Evolutionary conservation across 2,888 invertebrate genomes (phyloP), one percentile per base, ranked within the genome.

Genomic region (Melitaea athalia): DNA sequence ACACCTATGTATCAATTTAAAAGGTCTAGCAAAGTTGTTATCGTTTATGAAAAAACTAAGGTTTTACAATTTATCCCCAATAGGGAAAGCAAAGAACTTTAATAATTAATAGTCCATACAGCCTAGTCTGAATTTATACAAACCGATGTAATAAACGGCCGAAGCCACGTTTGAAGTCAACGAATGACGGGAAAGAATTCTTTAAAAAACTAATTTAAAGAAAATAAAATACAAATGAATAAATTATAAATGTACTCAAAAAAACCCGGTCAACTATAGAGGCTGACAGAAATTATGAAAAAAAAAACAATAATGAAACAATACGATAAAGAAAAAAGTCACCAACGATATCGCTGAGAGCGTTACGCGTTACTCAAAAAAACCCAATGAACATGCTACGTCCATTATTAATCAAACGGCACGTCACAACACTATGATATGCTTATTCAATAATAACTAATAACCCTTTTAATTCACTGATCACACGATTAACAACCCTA

Each of bases 361-460:
- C 84, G 84, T 79, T 85, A 86, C 88, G 87, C 81, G 86, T 84
- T 85, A 79, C 79, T 86, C 85, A 88, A 86, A 84, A 24, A 81
- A 78, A 74, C 76, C 75, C 79, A 85, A 78, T 82, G 86, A 83
- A 90, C 92, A 90, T 82, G 86, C 84, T 80, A 80, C 80, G 82
- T 85, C 90, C 92, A 89, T 92, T 91, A 92, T 91, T 92, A 91
- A 92, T 92, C 92, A 91, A 87, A 84, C 72, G 80, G 84, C 88
- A 87, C 90, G 92, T 92, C 92, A 92, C 85, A 92, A 92, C 91
- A 92, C 86, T 86, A 85, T 85, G 88, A 92, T 91, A 91, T 87
- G 84, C 86, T 89, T 86, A 88, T 86, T 89, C 87, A 87, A 87
- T 88, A 87, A 87, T 83, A 88, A 88, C 90, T 87, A 87, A 86